These are phyloP conservation scores for Kobus ellipsiprymnus DNA, from an alignment of 2,113 vertebrate genomes.

Conservation along the genomic window DNA sequence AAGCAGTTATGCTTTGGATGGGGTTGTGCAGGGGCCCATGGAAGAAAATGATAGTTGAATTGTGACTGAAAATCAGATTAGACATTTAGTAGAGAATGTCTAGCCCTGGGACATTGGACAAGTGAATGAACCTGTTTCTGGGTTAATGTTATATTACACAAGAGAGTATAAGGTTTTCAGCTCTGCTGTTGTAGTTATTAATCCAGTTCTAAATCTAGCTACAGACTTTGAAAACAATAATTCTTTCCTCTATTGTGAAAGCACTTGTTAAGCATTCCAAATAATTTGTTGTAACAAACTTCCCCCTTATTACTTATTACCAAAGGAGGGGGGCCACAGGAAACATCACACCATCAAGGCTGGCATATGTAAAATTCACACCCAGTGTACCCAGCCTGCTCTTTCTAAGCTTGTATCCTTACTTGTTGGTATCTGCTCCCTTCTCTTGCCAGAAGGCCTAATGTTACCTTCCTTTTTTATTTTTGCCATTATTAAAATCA, in stretches of 20 bases:
- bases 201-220: neutral
- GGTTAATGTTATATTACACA: neutral
- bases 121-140: neutral
- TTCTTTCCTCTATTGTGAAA: neutral
- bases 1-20: neutral
- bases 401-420: constrained; percentile 10
- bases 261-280: neutral
- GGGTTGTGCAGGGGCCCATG: neutral
- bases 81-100: neutral
- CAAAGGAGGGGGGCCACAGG: neutral
- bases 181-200: neutral
- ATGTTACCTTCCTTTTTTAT: neutral
- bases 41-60: neutral
- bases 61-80: neutral
- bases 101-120: neutral
- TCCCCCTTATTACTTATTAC: constrained; percentile 28
- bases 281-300: neutral
- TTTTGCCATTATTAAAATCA: constrained; percentile 37
- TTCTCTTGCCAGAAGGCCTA: neutral
- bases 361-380: constrained; percentile 29
- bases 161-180: neutral
- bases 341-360: neutral
- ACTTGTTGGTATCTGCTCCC: neutral
- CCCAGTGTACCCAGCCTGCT: neutral
- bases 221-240: constrained; percentile 11